Percentiles rank a stretch among this genome's conserved stretches.
phyloP scores from a whole-genome alignment of 2,113 vertebrate species.

The Coptodon rendalli region DNA sequence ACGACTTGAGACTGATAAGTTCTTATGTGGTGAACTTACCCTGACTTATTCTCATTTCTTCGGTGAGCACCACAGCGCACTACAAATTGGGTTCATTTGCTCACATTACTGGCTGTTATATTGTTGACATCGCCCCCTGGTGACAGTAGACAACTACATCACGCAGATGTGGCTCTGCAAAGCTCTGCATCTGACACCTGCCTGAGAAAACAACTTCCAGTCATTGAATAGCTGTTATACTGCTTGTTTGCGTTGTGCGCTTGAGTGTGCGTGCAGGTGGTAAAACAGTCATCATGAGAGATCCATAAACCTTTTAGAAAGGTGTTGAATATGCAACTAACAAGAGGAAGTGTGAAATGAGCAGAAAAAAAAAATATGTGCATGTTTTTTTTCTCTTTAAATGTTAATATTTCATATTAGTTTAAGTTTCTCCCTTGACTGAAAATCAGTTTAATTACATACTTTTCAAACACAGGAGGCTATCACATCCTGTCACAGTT shows the following conservation, averaged over 20 bases:
- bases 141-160: neutral
- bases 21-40: neutral
- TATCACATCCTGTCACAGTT: neutral
- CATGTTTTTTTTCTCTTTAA: neutral
- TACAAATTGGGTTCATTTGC: neutral
- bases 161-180: neutral
- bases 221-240: neutral
- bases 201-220: conserved; percentile 12
- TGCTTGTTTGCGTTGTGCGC: neutral
- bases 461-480: neutral
- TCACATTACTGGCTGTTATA: neutral
- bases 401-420: neutral
- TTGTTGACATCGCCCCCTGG: neutral
- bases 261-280: neutral
- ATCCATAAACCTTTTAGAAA: conserved; percentile 30
- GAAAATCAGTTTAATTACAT: neutral
- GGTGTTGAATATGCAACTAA: conserved; percentile 19
- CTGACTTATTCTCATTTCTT: neutral
- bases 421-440: neutral
- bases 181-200: neutral
- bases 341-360: neutral
- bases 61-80: accelerated
- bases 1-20: neutral
- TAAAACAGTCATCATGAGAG: neutral
- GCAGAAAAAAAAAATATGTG: neutral